phyloP scores from a whole-genome alignment of 1,140 invertebrate genomes.

The Chymomyza costata region DNA sequence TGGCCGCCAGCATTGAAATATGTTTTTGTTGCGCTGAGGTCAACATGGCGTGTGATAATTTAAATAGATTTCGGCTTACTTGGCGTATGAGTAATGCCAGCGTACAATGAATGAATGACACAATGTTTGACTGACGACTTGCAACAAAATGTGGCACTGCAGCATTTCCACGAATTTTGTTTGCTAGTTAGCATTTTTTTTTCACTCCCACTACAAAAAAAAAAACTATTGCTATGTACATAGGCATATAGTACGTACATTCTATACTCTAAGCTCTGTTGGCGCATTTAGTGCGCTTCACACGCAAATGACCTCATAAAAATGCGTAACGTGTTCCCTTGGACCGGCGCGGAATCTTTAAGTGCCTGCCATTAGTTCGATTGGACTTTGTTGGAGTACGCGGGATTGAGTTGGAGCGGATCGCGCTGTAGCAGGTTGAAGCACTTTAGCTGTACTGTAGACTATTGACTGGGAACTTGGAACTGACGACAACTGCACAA shows the following conservation, averaged over 20 bases:
- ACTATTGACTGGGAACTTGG: neutral
- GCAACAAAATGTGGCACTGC: too few relatives aligned
- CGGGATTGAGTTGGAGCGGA: constrained; percentile 17
- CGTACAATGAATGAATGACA: too few relatives aligned
- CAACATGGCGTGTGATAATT: constrained; percentile 70
- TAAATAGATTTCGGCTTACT: constrained; percentile 62
- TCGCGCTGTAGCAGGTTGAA: constrained; percentile 2
- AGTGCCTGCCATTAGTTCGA: constrained; percentile 38
- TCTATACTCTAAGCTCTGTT: too few relatives aligned
- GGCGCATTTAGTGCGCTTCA: constrained; percentile 65
- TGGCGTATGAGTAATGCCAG: constrained; percentile 53
- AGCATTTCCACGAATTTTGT: constrained; percentile 56
- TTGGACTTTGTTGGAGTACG: constrained; percentile 15
- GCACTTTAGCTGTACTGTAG: neutral
- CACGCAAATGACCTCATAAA: constrained; percentile 73
- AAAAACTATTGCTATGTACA: too few relatives aligned
- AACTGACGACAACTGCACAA: constrained; percentile 13
- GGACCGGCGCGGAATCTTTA: constrained; percentile 61
- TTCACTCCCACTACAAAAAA: neutral
- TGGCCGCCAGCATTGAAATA: too few relatives aligned
- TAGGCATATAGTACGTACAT: too few relatives aligned
- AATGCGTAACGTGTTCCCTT: constrained; percentile 56
- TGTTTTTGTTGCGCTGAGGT: constrained; percentile 57
- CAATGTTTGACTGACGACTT: too few relatives aligned
- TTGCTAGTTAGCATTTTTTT: too few relatives aligned